Evolutionary conservation across 1,140 invertebrate species (phyloP).

Genomic region (Trachymyrmex cornetzi): DNA sequence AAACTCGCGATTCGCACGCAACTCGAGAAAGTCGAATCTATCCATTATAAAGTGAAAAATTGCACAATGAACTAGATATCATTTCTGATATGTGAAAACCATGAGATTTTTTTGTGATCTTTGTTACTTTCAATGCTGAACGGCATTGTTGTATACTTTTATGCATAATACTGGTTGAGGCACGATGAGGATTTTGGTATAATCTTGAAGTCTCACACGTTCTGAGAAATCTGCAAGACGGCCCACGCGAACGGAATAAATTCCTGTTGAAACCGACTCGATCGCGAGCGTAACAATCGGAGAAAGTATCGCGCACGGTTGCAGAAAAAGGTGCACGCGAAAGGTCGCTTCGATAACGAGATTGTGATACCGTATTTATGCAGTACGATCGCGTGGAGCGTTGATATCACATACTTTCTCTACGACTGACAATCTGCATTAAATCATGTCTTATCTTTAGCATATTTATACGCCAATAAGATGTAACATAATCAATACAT

Average conservation of each 20-base stretch:
- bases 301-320: constrained; percentile 61
- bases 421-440: constrained; percentile 6
- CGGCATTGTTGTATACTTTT: not conserved
- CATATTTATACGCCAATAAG: not conserved
- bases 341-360: constrained; percentile 62
- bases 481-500: not conserved
- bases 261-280: constrained; percentile 31
- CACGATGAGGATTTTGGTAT: constrained; percentile 17
- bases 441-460: not conserved
- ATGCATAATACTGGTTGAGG: not conserved
- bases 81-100: constrained; percentile 1
- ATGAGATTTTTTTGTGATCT: not conserved
- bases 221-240: constrained; percentile 43
- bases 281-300: constrained; percentile 55
- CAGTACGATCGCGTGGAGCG: constrained; percentile 1
- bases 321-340: constrained; percentile 35
- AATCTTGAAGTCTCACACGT: not conserved
- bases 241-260: constrained; percentile 58
- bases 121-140: not conserved
- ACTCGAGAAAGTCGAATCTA: constrained; percentile 13
- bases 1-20: constrained; percentile 40
- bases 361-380: constrained; percentile 45
- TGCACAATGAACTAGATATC: not conserved
- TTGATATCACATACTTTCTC: constrained; percentile 47
- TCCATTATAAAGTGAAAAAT: not conserved